Percentiles rank a stretch among this genome's conserved stretches.
Evolutionary conservation across 2,113 vertebrate species (phyloP).

Genomic region (Corythornis vintsioides): DNA sequence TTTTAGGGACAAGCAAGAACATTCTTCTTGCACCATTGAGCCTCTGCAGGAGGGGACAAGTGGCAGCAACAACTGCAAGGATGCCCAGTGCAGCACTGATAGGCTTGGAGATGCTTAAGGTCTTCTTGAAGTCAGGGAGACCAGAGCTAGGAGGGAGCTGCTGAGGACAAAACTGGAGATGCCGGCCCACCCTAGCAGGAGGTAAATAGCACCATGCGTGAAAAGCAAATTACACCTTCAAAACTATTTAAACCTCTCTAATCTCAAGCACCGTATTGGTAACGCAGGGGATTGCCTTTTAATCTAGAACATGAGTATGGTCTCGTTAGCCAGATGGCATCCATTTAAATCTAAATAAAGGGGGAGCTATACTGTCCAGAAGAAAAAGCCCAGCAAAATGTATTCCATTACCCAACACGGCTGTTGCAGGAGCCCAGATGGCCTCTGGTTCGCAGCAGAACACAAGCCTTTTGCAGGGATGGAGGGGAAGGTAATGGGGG

Average conservation of each 20-base stretch:
- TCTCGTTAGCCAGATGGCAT: constrained; percentile 63
- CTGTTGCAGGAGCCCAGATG: neutral
- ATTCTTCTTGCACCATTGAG: neutral
- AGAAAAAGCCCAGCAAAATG: neutral
- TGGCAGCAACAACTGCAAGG: neutral
- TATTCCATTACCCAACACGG: neutral
- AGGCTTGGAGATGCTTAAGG: neutral
- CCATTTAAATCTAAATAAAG: constrained; percentile 58
- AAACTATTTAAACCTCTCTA: constrained; percentile 20
- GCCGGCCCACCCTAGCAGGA: neutral
- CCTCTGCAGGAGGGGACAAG: accelerated
- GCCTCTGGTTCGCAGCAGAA: neutral
- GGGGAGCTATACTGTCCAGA: neutral
- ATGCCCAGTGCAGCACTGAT: neutral
- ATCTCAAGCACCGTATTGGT: neutral
- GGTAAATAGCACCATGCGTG: neutral
- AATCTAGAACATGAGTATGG: constrained; percentile 53
- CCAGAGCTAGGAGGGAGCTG: neutral
- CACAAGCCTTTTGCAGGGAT: neutral
- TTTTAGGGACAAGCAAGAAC: neutral
- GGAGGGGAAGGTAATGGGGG: neutral
- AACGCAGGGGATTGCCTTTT: constrained; percentile 38
- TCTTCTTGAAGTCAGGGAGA: neutral
- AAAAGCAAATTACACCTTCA: constrained; percentile 58
- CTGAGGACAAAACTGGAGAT: neutral